Base-by-base conservation (phyloP, 2,113 vertebrate species). In the Colaptes auratus region DNA sequence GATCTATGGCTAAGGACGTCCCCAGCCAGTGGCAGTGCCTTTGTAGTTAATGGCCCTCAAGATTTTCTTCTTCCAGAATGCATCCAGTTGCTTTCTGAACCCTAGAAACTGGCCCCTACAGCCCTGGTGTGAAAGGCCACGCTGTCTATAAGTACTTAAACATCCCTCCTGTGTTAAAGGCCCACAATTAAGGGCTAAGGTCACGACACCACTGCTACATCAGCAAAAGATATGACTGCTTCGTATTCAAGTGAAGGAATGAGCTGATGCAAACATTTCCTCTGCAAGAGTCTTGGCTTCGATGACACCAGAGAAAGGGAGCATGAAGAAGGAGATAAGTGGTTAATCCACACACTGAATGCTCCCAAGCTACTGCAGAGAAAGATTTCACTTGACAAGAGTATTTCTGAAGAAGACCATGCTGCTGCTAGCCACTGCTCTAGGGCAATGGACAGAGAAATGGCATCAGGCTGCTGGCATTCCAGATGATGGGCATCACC, bases 31-130 rank as follows among this genome's bases (percentile, higher is more conserved):
- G 65, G 65, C 80, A 88, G 15, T 67, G 24, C 55, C 91, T 94
- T 95, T 96, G 90, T 94, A 95, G 86, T 93, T 92, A 88, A 83
- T 58, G 36, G 80, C 69, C 76, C 58, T 95, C 76, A 3, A 95
- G 88, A 96, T 95, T 88, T 86, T 91, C 42, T 80, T 90, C 56
- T 93, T 94, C 48, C 61, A 86, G 69, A 93, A 90, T 74, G 56
- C 7, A 5, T 35, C 28, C 78, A 70, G 59, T 84, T 72, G 67
- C 75, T 76, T 91, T 63, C 88, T 70, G 88, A 87, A 79, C 64
- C 66, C 46, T 70, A 80, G 75, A 82, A 94, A 76, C 42, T 30
- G 75, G 42, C 74, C 94, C 55, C 56, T 66, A n/a, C 36, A 90
- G 86, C 75, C 60, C 89, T 73, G 50, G 71, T 75, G 80, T 65